phyloP scores from a whole-genome alignment of 2,888 invertebrate species.

The Agrochola lychnidis region DNA sequence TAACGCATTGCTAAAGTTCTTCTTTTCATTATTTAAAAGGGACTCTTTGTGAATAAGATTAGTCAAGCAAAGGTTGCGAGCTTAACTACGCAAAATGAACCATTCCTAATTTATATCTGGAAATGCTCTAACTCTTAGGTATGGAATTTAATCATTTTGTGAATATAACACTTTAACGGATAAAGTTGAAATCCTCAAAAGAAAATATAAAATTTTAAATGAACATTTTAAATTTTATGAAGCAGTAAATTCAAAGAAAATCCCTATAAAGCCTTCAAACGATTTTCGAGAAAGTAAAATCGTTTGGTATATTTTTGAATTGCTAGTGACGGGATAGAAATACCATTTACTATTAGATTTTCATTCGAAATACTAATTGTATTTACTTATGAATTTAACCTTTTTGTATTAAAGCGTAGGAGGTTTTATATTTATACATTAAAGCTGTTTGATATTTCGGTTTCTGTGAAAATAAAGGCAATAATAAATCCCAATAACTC shows the following conservation, averaged over 20 bases:
- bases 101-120: not conserved
- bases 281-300: conserved; percentile 12
- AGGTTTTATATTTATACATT: too few species aligned
- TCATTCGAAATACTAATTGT: not conserved
- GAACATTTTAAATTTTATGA: not conserved
- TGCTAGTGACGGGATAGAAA: not conserved
- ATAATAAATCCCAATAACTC: too few species aligned
- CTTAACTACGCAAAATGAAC: too few species aligned
- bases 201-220: not conserved
- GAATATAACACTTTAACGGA: not conserved
- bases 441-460: not conserved
- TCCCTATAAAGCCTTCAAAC: not conserved
- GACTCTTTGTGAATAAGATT: not conserved
- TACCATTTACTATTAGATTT: not conserved
- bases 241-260: conserved; percentile 21
- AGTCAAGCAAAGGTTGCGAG: too few species aligned
- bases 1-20: not conserved
- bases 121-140: not conserved
- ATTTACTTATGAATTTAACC: not conserved
- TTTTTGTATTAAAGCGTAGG: not conserved
- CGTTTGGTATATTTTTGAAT: not conserved
- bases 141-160: not conserved
- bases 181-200: not conserved
- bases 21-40: not conserved
- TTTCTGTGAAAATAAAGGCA: not conserved